A percentile compares a stretch with the other conserved stretches of the same genome.
phyloP scores from a whole-genome alignment of 1,140 invertebrate genomes.

The Spodoptera frugiperda region DNA sequence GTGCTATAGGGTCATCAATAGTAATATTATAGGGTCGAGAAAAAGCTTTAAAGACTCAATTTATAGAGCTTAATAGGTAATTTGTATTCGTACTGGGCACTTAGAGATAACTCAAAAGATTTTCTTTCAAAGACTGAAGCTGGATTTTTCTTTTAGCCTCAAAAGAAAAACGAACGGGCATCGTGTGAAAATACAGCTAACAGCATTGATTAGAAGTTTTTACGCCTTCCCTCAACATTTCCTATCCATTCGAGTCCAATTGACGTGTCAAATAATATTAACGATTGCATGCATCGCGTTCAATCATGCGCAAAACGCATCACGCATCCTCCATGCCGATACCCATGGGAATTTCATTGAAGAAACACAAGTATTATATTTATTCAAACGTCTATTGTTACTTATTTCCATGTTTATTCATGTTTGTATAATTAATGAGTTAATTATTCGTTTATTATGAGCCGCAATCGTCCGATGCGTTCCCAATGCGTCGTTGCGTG shows the following conservation, averaged over 20 bases:
- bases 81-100: too few species aligned
- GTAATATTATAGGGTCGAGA: too few species aligned
- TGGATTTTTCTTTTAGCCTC: too few species aligned
- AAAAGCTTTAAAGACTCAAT: too few species aligned
- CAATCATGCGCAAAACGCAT: constrained; percentile 28
- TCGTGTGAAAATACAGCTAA: too few species aligned
- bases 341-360: constrained; percentile 40
- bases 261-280: constrained; percentile 7
- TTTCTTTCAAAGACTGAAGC: too few species aligned
- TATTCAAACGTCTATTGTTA: constrained; percentile 42
- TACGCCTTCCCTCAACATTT: neutral
- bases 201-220: neutral
- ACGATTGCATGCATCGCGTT: neutral
- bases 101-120: too few species aligned
- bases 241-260: neutral
- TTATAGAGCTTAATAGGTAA: too few species aligned
- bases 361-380: constrained; percentile 17
- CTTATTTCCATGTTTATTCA: constrained; percentile 35
- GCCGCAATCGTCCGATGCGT: constrained; percentile 35
- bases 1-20: too few species aligned
- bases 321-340: neutral
- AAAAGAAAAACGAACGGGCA: too few species aligned
- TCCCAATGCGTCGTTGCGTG: constrained; percentile 36
- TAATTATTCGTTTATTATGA: constrained; percentile 42
- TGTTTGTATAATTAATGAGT: constrained; percentile 40